Base-by-base conservation (phyloP, 2,888 invertebrate genomes). In the Apamea epomidion region DNA sequence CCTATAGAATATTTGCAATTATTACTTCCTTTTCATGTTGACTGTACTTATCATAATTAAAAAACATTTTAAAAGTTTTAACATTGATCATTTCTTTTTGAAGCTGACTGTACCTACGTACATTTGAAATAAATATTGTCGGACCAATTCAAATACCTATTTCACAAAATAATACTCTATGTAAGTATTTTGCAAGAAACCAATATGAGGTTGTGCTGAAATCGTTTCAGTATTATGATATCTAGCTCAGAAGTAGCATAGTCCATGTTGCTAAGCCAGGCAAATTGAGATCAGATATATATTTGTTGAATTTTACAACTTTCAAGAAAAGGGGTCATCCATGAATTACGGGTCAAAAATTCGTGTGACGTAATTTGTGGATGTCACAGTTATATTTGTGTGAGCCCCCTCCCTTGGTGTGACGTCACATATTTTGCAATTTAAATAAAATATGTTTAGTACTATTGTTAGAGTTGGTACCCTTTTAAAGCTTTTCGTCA, bases 271-370 rank as follows among this genome's bases (percentile, higher is more conserved):
- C 6, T 7, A 42, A 42, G 0, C 42, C 42, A 42, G 0, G 42
- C 42, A 42, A 84, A 76, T 82, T 45, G 77, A 72, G 58, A 62
- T 51, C 42, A 69, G 48, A 85, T 73, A 76, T 72, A 3, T 64
- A 68, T 85, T 78, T 62, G n/a, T 81, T 54, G 32, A 62, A 48
- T 67, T 75, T 75, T 29, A 71, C 29, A 80, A 65, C 16, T 16
- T 71, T 21, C 7, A 2, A 37, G 21, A 32, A 58, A n/a, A 54
- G 54, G 48, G 14, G 48, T 48, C 48, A 48, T 48, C 48, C 14
- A 14, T 48, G 14, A 48, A 14, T 48, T 48, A 48, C 48, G 48
- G 48, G 2, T 48, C 4, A 16, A 48, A 48, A 48, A 48, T 14
- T 48, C 14, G 14, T 14, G 48, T 48, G 14, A 48, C 14, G n/a